phyloP scores from a whole-genome alignment of 2,113 vertebrate species.

The Crotalus helleri region DNA sequence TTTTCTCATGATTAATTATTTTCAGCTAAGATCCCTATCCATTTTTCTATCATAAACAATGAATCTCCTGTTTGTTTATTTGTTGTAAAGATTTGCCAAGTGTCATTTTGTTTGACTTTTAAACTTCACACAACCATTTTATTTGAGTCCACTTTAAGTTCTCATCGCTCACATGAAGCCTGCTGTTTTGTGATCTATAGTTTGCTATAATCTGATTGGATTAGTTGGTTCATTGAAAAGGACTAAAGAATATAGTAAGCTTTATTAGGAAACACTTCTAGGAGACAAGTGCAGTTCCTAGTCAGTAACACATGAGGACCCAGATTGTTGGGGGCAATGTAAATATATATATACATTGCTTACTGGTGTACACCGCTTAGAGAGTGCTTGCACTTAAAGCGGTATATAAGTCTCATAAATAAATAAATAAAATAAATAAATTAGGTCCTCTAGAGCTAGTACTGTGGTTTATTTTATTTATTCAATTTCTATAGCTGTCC shows the following conservation, averaged over 20 bases:
- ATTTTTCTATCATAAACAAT: not conserved
- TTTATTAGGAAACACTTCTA: constrained; percentile 22
- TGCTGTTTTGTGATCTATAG: constrained; percentile 41
- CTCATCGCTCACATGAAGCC: constrained; percentile 51
- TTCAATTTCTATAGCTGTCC: not conserved
- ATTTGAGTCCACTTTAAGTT: constrained; percentile 30
- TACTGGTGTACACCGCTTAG: no score
- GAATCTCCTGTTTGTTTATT: fast-evolving
- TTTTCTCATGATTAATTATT: not conserved
- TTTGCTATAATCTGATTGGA: constrained; percentile 40
- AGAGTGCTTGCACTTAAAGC: no score
- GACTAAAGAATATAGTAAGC: not conserved
- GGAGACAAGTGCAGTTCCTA: constrained; percentile 7
- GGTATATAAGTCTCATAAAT: no score
- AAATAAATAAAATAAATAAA: no score
- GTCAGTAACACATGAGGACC: not conserved
- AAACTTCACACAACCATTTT: not conserved
- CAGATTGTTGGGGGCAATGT: no score
- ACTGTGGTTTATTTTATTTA: not conserved
- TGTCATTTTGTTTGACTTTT: not conserved
- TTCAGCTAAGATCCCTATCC: not conserved
- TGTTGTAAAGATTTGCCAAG: not conserved
- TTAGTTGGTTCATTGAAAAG: constrained; percentile 42
- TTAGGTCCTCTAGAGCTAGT: not conserved
- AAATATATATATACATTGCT: no score